Base-by-base conservation (phyloP, 2,888 invertebrate genomes). In the Athripsodes cinereus region DNA sequence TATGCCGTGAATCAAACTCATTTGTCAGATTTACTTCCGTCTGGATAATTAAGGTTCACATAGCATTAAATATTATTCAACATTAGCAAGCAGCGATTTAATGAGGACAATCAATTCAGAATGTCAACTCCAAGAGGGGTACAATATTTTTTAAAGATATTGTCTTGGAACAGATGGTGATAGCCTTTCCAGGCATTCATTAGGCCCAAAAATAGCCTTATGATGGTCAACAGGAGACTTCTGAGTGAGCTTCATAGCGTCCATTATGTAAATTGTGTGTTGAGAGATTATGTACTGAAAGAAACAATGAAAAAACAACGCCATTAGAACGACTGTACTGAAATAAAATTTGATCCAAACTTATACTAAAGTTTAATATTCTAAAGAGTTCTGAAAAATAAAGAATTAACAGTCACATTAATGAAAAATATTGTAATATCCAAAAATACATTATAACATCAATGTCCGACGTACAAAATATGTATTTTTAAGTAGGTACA, bases 221-320 rank as follows among this genome's bases (percentile, higher is more conserved):
- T 3, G 16, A 44, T 20, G 21, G 19, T 48, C 48, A 48, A 18
- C 50, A 18, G n/a, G 3, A 8, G 50, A 21, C 26, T 22, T 50
- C 50, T 40, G 3, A 40, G 40, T 40, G 40, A 40, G n/a, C 50
- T 22, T 22, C n/a, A 13, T 26, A n/a, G n/a, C 50, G 6, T 50
- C 50, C 50, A 8, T 50, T 22, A 50, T 62, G 62, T 50, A 52
- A 54, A 40, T 57, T 61, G 57, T 61, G 63, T 44, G 57, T 61
- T 52, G 57, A 58, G 49, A 26, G 53, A 26, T 59, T 59, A 61
- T 59, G 59, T 55, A 61, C 63, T 63, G 63, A 61, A 63, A 63
- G 59, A 63, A 63, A 63, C 53, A 63, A 63, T 58, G 58, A 51
- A 57, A 63, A 63, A 63, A 63, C 52, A 63, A 57, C 53, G 46